Evolutionary conservation across 2,113 vertebrate species (phyloP).

Genomic region (Cyanoramphus novaezelandiae): DNA sequence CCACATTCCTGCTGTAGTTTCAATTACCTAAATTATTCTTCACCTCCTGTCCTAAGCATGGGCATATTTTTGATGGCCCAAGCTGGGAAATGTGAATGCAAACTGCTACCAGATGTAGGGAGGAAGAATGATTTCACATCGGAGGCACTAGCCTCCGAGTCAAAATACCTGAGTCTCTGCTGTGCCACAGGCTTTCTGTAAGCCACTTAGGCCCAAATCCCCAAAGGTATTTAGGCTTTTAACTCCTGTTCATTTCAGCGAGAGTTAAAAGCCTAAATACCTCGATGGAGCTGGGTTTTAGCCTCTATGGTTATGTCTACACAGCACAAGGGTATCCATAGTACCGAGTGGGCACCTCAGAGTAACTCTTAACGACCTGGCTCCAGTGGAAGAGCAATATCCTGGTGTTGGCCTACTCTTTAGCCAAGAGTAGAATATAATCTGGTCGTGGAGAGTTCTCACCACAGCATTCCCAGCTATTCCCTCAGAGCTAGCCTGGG

Average conservation of each 20-base stretch:
- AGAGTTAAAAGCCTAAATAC: constrained; percentile 65
- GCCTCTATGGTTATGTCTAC: constrained; percentile 21
- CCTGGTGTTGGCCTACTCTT: background rate
- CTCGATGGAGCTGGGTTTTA: background rate
- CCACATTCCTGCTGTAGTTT: constrained; percentile 65
- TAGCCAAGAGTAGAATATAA: background rate
- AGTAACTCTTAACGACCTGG: background rate
- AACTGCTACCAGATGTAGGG: constrained; percentile 67
- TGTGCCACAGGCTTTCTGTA: constrained; percentile 50
- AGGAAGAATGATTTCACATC: constrained; percentile 20
- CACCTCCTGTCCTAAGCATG: constrained; percentile 57
- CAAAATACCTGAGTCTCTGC: constrained; percentile 24
- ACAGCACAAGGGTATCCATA: background rate
- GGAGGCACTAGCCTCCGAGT: background rate
- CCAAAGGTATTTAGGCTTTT: constrained; percentile 67
- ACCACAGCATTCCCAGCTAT: background rate
- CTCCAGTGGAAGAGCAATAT: background rate
- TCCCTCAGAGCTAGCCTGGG: background rate
- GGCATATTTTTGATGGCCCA: constrained; percentile 49
- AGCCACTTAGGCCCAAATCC: constrained; percentile 70
- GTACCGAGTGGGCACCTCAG: background rate
- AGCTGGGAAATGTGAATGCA: constrained; percentile 56
- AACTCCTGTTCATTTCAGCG: constrained; percentile 58
- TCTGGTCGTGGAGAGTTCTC: background rate
- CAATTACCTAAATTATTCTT: constrained; percentile 70